Conservation (phyloP, 2,797 vertebrate genomes). For the Neosilurus hyrtlii region DNA sequence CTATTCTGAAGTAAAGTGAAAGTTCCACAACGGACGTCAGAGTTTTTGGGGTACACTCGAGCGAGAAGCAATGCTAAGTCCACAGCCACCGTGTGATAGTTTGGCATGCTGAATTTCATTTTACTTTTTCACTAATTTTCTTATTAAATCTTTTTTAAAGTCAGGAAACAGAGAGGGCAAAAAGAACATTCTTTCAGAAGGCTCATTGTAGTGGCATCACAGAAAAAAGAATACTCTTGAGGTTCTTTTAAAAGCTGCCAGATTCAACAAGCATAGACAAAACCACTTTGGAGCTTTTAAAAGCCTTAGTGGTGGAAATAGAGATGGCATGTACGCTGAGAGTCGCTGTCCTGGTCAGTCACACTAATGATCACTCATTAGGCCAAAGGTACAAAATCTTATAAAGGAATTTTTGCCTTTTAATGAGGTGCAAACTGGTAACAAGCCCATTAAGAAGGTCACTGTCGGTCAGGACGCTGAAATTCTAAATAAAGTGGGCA, state of each 20-base stretch:
- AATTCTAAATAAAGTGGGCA: neutral
- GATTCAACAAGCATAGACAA: constrained; percentile 7
- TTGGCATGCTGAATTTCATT: neutral
- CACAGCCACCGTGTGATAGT: neutral
- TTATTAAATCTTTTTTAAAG: neutral
- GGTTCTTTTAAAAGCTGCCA: constrained; percentile 33
- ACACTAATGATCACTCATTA: constrained; percentile 46
- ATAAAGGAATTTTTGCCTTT: constrained; percentile 2
- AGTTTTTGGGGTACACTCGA: neutral
- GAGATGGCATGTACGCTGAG: constrained; percentile 33
- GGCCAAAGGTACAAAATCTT: constrained; percentile 14
- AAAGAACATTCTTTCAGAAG: constrained; percentile 15
- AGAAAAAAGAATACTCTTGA: constrained; percentile 17
- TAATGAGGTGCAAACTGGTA: constrained; percentile 2
- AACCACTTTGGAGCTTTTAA: constrained; percentile 39
- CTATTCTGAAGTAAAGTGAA: neutral
- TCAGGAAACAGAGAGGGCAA: neutral
- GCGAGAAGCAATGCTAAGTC: no score
- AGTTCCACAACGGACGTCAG: neutral
- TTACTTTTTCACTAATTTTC: neutral
- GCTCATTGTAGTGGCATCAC: neutral
- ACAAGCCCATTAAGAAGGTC: constrained; percentile 33
- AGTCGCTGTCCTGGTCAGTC: constrained; percentile 35
- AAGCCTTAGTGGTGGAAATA: constrained; percentile 24
- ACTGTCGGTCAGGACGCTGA: neutral